A percentile compares a stretch with the other conserved stretches of the same genome.
phyloP scores from a whole-genome alignment of 2,797 vertebrate genomes.

The Oryzias sinensis region DNA sequence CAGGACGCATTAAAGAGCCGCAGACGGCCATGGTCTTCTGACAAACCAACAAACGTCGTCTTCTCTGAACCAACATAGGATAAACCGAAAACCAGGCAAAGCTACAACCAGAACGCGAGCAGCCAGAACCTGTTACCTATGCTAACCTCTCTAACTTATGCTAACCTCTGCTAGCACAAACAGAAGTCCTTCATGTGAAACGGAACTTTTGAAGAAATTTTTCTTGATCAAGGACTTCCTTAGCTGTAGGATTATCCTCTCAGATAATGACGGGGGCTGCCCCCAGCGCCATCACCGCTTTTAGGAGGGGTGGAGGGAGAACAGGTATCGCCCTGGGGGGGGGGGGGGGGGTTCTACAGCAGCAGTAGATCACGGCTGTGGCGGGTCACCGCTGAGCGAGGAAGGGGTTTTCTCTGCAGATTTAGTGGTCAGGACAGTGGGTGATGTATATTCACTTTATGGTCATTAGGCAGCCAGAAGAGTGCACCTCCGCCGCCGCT shows the following conservation, averaged over 20 bases:
- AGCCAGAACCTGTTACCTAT: no score
- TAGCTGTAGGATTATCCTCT: not conserved
- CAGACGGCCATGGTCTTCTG: no score
- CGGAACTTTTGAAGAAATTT: not conserved
- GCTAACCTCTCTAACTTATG: no score
- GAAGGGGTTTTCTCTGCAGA: constrained; percentile 29
- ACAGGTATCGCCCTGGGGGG: no score
- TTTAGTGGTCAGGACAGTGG: constrained; percentile 33
- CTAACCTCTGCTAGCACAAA: no score
- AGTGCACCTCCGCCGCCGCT: constrained; percentile 50
- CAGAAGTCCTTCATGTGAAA: no score
- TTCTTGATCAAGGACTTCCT: not conserved
- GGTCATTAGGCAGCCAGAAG: constrained; percentile 58
- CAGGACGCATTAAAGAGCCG: no score
- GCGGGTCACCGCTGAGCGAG: constrained; percentile 36
- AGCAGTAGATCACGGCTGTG: constrained; percentile 50
- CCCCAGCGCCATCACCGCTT: constrained; percentile 22
- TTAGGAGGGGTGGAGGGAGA: constrained; percentile 39
- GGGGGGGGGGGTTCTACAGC: constrained; percentile 59
- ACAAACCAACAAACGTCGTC: no score
- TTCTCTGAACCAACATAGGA: no score
- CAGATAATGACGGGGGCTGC: constrained; percentile 49
- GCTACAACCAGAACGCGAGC: no score
- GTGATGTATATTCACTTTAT: constrained; percentile 61
- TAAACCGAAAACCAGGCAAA: no score